Evolutionary conservation across 2,888 invertebrate species (phyloP), one percentile per base, ranked within the genome.

Genomic region (Pyrrhia umbra): DNA sequence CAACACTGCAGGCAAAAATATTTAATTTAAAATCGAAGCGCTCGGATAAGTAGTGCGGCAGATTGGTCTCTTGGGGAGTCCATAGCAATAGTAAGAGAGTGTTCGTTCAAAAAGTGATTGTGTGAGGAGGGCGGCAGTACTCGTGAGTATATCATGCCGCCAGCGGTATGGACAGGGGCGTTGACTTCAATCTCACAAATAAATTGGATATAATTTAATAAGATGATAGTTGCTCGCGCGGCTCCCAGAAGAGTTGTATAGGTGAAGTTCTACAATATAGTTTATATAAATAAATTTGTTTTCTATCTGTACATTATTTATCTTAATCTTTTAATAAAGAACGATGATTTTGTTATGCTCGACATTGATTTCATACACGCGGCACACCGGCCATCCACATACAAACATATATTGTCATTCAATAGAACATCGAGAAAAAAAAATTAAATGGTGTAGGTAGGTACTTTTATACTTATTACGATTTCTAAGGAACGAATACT

Each of bases 181-280:
- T 15, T 13, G 39, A 23, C 30, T 46, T 34, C 16, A 20, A 49
- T 50, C 20, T 62, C 39, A n/a, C 13, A 27, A 55, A 23, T 39
- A 65, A 65, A 30, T 55, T 40, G 18, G 30, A 34, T 30, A 34
- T 30, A 20, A 42, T 42, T 42, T 42, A 20, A 16, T n/a, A 25
- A 42, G 23, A 56, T 20, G 15, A 40, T 34, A 6, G 20, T 30
- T 34, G 34, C 34, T 34, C 16, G 1, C 25, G 15, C 39, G 27
- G 30, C 27, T 15, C 13, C 0, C n/a, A 1, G 13, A 27, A 18
- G 27, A 18, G 30, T 10, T 23, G 21, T 15, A 15, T 39, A 34
- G 34, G 34, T 34, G 34, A 34, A 34, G 34, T 34, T 34, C n/a
- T 34, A 34, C 34, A n/a, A 34, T n/a, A n/a, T 34, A 5, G n/a